These are phyloP conservation scores for Chrysodeixis includens DNA, from an alignment of 2,888 invertebrate species.

Conservation along the genomic window DNA sequence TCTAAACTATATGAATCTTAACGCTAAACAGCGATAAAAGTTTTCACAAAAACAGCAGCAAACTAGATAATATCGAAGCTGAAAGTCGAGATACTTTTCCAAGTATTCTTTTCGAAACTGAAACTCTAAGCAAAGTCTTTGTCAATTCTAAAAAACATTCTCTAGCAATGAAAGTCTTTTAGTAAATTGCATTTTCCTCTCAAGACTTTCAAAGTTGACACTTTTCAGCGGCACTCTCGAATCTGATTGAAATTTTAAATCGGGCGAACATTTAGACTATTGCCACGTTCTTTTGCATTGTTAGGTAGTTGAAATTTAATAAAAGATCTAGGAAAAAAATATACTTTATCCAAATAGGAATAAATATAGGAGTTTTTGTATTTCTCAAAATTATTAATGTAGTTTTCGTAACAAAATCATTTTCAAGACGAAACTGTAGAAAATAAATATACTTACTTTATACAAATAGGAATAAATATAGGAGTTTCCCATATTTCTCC, in stretches of 20 bases:
- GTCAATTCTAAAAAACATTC: conserved; percentile 46
- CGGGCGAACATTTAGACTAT: conserved; percentile 35
- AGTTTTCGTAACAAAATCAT: too few species aligned
- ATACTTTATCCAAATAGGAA: background rate
- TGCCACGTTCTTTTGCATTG: conserved; percentile 20
- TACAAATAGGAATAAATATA: too few species aligned
- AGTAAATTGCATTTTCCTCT: conserved; percentile 62
- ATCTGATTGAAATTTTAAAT: conserved; percentile 52
- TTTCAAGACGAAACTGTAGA: too few species aligned
- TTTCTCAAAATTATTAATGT: too few species aligned
- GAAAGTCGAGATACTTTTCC: background rate
- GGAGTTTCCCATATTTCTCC: too few species aligned
- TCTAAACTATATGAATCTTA: background rate
- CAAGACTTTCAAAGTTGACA: conserved; percentile 53
- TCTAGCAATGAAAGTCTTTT: conserved; percentile 57
- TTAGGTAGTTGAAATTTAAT: conserved; percentile 28
- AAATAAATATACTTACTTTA: too few species aligned
- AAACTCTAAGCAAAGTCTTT: conserved; percentile 43
- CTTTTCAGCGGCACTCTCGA: conserved; percentile 51
- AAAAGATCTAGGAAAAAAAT: background rate
- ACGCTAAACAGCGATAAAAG: background rate
- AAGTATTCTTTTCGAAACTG: conserved; percentile 28
- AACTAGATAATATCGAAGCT: background rate
- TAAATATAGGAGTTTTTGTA: background rate
- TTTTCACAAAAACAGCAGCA: background rate